Conservation (phyloP, 2,113 vertebrate genomes). For the Sialia sialis region DNA sequence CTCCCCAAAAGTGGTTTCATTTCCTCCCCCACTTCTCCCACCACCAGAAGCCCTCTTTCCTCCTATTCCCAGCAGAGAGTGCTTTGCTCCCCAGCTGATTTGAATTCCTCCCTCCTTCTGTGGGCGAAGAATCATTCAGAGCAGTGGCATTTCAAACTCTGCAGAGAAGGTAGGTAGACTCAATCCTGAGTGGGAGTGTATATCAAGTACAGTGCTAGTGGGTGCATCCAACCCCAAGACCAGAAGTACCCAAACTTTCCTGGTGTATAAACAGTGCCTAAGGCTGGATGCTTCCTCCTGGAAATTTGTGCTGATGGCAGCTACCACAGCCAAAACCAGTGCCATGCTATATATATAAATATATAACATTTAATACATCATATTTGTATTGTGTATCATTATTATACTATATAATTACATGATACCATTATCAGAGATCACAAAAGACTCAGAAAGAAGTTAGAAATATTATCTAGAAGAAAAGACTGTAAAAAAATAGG, state of each 20-base stretch:
- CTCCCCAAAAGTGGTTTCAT: not conserved
- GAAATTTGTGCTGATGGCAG: not conserved
- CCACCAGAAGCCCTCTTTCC: not conserved
- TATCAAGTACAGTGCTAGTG: not conserved
- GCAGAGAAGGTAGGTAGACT: conserved; percentile 23
- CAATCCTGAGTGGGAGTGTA: conserved; percentile 17
- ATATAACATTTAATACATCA: not conserved
- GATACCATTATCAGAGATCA: not conserved
- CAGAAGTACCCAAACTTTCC: not conserved
- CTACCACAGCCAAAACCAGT: not conserved
- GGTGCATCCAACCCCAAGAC: not conserved
- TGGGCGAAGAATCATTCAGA: conserved; percentile 15
- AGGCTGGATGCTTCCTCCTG: not conserved
- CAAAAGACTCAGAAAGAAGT: not conserved
- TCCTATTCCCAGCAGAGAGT: not conserved
- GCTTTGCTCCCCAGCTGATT: conserved; percentile 35
- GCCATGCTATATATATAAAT: not conserved
- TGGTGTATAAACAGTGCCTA: not conserved
- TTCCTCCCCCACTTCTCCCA: not conserved
- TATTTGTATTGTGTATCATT: not conserved
- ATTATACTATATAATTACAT: not conserved
- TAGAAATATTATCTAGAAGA: not conserved
- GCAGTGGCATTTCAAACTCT: conserved; percentile 39
- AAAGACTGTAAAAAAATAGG: not conserved
- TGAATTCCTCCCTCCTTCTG: conserved; percentile 34